Percentiles rank a stretch among this genome's conserved stretches.
These are phyloP conservation scores for Hippotragus niger DNA, from an alignment of 2,113 vertebrate species.

Conservation along the genomic window DNA sequence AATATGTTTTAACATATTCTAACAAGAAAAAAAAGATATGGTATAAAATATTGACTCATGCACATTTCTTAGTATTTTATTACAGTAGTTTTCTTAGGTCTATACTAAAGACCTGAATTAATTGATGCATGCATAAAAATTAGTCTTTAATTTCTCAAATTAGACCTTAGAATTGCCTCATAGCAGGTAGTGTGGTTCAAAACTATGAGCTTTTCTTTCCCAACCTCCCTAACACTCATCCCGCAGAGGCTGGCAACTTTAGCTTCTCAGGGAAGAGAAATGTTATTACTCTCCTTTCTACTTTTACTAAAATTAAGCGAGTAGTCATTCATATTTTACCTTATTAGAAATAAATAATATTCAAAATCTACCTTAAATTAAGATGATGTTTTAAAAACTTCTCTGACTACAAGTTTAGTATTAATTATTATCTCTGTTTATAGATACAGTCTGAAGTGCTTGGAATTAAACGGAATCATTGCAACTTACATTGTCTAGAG, in stretches of 20 bases:
- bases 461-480: background rate
- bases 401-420: background rate
- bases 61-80: background rate
- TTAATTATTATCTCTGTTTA: background rate
- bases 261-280: background rate
- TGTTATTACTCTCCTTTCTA: background rate
- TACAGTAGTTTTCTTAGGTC: background rate
- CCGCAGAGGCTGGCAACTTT: background rate
- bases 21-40: background rate
- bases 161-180: background rate
- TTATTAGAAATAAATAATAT: background rate
- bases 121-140: background rate
- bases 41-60: background rate
- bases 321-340: background rate
- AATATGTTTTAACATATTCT: background rate
- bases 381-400: background rate
- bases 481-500: background rate
- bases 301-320: background rate
- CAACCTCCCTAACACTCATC: accelerated
- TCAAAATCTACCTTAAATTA: background rate
- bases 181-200: background rate
- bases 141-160: background rate
- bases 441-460: background rate
- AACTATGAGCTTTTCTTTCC: background rate
- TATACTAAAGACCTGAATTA: background rate